Conservation (phyloP, 2,113 vertebrate genomes). For the Limanda limanda region DNA sequence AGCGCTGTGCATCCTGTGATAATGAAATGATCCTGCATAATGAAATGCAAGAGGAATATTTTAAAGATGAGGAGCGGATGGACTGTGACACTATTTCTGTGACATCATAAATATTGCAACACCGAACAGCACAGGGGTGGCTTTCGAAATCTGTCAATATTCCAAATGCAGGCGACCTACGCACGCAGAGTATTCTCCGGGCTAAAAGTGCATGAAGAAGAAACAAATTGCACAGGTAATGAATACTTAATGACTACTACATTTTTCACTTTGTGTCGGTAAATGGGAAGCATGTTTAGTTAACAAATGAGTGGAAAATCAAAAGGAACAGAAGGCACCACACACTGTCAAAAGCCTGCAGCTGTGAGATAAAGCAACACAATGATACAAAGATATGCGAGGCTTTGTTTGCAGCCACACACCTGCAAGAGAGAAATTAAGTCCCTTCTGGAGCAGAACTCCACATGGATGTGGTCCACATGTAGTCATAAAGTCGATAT, state of each 20-base stretch:
- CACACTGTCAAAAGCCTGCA: constrained; percentile 73
- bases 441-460: constrained; percentile 61
- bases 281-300: constrained; percentile 75
- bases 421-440: constrained; percentile 52
- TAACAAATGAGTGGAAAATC: constrained; percentile 71
- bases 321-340: constrained; percentile 57
- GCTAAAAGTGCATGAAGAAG: constrained; percentile 64
- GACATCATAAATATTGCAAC: constrained; percentile 41
- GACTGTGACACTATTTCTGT: constrained; percentile 6
- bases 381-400: constrained; percentile 68
- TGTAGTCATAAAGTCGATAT: constrained; percentile 37
- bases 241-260: constrained; percentile 77
- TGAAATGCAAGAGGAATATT: background rate
- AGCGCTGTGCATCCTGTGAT: constrained; percentile 2
- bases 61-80: constrained; percentile 16
- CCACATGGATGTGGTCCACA: constrained; percentile 51
- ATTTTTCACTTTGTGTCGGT: constrained; percentile 74
- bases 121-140: constrained; percentile 12
- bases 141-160: constrained; percentile 56
- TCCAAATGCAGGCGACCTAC: constrained; percentile 45
- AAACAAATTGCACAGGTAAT: constrained; percentile 71
- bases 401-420: constrained; percentile 54
- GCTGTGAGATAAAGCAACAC: constrained; percentile 71
- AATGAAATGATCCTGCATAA: constrained; percentile 7
- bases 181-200: constrained; percentile 52